Percentiles rank a stretch among this genome's conserved stretches.
Conservation (phyloP, 2,797 vertebrate species). For the Gallinago nigripennis region DNA sequence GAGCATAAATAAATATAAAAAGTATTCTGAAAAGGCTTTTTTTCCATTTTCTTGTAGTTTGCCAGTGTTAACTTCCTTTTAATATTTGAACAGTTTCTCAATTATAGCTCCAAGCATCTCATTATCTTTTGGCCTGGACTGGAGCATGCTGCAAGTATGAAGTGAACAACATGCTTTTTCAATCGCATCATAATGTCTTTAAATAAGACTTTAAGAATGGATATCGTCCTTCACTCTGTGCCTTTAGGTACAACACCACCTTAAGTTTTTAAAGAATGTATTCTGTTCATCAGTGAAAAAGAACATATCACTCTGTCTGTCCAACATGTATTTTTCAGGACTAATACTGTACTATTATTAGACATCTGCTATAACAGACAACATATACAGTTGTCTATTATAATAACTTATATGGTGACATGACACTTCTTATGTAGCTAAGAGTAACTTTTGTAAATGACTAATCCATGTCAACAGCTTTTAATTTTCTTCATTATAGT, state of each 20-base stretch:
- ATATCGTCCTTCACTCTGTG: not conserved
- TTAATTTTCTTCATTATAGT: not conserved
- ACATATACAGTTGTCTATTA: not conserved
- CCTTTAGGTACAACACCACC: not conserved
- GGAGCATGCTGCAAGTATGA: not conserved
- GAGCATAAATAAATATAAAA: not conserved
- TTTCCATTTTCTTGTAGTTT: not conserved
- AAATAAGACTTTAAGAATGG: not conserved
- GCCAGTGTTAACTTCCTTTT: not conserved
- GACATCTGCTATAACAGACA: not conserved
- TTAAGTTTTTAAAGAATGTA: not conserved
- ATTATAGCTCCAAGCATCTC: slow-evolving; percentile 18
- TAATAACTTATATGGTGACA: not conserved
- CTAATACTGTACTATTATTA: not conserved
- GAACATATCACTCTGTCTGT: not conserved
- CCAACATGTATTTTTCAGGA: not conserved
- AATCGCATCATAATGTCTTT: not conserved
- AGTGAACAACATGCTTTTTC: not conserved
- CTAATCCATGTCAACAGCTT: not conserved
- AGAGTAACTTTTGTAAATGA: not conserved
- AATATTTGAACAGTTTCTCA: slow-evolving; percentile 1
- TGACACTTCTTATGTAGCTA: not conserved
- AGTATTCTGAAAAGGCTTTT: not conserved
- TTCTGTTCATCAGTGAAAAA: not conserved
- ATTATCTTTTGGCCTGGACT: slow-evolving; percentile 1